These are phyloP conservation scores for Daktulosphaira vitifoliae DNA, from an alignment of 1,140 invertebrate species.

Conservation along the genomic window DNA sequence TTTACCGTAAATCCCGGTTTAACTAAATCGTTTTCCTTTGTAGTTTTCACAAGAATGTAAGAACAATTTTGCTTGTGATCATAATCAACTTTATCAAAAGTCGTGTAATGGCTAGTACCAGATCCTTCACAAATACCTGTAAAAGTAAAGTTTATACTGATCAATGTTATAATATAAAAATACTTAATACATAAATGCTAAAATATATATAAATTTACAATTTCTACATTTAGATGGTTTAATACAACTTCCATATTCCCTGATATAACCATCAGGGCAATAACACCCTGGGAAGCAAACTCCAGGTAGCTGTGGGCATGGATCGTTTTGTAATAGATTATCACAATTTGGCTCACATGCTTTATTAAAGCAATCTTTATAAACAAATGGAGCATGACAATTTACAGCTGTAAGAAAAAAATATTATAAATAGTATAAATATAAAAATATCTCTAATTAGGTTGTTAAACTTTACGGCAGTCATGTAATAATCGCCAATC, in stretches of 20 bases:
- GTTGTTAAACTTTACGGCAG: conserved; percentile 52
- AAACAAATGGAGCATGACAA: conserved; percentile 62
- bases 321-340: conserved; percentile 49
- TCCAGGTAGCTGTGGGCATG: conserved; percentile 53
- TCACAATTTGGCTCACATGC: conserved; percentile 64
- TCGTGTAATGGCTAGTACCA: conserved; percentile 60
- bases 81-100: conserved; percentile 63
- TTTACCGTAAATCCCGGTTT: conserved; percentile 30
- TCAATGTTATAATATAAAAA: not conserved
- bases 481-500: conserved; percentile 60
- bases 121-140: conserved; percentile 57
- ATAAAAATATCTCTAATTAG: not conserved
- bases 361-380: conserved; percentile 66
- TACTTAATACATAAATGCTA: not conserved
- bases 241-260: conserved; percentile 59
- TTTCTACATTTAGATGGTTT: conserved; percentile 62
- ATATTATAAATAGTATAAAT: conserved; percentile 15
- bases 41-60: conserved; percentile 61
- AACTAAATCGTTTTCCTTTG: conserved; percentile 39
- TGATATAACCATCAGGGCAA: conserved; percentile 66
- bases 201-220: conserved; percentile 48
- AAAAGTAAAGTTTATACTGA: conserved; percentile 16
- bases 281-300: conserved; percentile 74
- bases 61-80: conserved; percentile 69
- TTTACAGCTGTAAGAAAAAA: conserved; percentile 48